Evolutionary conservation across 2,113 vertebrate genomes (phyloP).

Genomic region (Pachyramphus minor): DNA sequence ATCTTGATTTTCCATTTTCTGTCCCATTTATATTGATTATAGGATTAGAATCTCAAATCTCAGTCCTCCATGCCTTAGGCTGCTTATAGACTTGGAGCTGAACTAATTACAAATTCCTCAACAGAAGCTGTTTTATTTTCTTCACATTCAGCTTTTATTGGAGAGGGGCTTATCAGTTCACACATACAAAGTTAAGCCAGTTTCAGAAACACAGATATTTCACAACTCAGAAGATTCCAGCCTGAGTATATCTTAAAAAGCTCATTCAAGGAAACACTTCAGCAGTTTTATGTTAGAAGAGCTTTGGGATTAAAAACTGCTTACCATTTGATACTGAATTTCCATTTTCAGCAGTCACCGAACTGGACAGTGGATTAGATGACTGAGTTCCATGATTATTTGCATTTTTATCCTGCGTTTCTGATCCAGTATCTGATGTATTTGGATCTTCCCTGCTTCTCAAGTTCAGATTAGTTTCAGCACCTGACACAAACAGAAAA

Average conservation of each 20-base stretch:
- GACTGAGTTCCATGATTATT: conserved; percentile 81
- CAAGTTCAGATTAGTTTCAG: conserved; percentile 90
- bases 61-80: not conserved
- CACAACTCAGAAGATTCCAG: not conserved
- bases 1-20: not conserved
- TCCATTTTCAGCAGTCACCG: conserved; percentile 86
- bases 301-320: conserved; percentile 25
- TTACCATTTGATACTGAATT: conserved; percentile 92
- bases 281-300: not conserved
- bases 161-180: not conserved
- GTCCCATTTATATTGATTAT: not conserved
- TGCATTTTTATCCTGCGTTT: conserved; percentile 91
- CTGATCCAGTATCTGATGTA: conserved; percentile 74
- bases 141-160: not conserved
- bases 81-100: not conserved
- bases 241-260: not conserved
- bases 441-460: conserved; percentile 81
- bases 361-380: conserved; percentile 70
- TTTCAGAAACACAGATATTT: conserved; percentile 7
- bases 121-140: not conserved
- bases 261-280: not conserved
- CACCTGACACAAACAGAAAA: conserved; percentile 72
- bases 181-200: not conserved
- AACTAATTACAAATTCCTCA: not conserved
- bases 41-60: not conserved